A percentile compares a stretch with the other conserved stretches of the same genome.
Conservation (phyloP, 2,113 vertebrate species). For the Coreoperca whiteheadi region DNA sequence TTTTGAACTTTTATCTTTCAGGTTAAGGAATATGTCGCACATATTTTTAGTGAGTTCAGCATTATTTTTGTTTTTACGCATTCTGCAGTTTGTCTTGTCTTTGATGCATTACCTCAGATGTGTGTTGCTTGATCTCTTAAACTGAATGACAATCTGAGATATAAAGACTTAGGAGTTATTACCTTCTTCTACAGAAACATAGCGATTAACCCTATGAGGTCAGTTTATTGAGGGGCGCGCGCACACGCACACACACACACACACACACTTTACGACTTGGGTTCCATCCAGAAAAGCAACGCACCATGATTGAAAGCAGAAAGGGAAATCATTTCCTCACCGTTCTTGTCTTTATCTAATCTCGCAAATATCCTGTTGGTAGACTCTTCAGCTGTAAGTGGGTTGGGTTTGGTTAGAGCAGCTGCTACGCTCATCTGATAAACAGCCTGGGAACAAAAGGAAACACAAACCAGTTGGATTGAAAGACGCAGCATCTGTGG, state of each 20-base stretch:
- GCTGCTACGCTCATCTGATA: conserved; percentile 82
- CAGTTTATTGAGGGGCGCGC: background rate
- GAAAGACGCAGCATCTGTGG: background rate
- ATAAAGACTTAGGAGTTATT: background rate
- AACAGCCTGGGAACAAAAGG: conserved; percentile 70
- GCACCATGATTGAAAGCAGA: background rate
- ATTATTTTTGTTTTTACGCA: background rate
- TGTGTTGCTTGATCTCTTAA: background rate
- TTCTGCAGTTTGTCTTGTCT: background rate
- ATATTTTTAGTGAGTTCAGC: background rate
- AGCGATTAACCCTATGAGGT: background rate
- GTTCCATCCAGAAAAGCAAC: conserved; percentile 1
- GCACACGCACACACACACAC: no score
- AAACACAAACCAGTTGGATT: background rate
- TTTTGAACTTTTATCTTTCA: background rate
- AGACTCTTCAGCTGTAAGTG: conserved; percentile 81
- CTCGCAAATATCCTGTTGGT: conserved; percentile 83
- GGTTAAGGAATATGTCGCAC: background rate
- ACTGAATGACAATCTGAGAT: background rate
- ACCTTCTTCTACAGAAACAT: background rate
- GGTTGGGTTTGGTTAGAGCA: conserved; percentile 73
- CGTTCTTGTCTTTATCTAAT: conserved; percentile 85
- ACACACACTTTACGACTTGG: background rate
- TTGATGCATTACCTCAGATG: background rate
- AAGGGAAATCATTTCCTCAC: conserved; percentile 50